Percentiles rank a stretch among this genome's conserved stretches.
Conservation (phyloP, 1,140 invertebrate species). For the Babylonia areolata region DNA sequence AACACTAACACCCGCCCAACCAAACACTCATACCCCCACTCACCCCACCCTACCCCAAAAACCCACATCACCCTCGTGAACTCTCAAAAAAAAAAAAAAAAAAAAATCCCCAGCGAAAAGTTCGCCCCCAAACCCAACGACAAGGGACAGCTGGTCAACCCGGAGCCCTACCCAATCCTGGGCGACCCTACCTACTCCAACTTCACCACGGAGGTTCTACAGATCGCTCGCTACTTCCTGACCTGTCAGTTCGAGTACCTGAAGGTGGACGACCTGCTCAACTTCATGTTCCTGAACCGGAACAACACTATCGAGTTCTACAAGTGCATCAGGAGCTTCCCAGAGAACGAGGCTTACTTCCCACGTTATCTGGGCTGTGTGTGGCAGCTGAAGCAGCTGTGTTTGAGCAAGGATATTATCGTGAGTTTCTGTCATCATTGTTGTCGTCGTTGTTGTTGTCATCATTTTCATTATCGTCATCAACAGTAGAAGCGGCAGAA, state of each 20-base stretch:
- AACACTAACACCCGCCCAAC: too few relatives aligned
- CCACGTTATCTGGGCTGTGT: conserved; percentile 24
- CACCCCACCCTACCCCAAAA: too few relatives aligned
- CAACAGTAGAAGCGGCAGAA: too few relatives aligned
- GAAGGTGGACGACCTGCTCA: conserved; percentile 30
- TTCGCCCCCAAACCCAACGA: conserved; percentile 36
- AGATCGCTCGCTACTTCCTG: conserved; percentile 29
- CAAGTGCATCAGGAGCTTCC: conserved; percentile 24
- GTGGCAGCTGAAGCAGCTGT: conserved; percentile 19
- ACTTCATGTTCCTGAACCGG: conserved; percentile 40
- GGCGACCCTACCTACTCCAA: conserved; percentile 30
- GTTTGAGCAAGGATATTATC: conserved; percentile 11
- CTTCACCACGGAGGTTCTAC: conserved; percentile 2
- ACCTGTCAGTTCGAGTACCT: conserved; percentile 36
- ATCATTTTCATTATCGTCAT: too few relatives aligned
- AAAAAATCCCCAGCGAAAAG: conserved; percentile 4
- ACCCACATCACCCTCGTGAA: background rate
- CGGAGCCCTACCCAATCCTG: conserved; percentile 24
- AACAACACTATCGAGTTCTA: conserved; percentile 38
- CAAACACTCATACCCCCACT: too few relatives aligned
- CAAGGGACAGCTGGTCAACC: conserved; percentile 28
- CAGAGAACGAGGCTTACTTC: conserved; percentile 34
- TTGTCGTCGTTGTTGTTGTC: too few relatives aligned
- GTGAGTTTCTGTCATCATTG: background rate
- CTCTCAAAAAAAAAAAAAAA: too few relatives aligned